Conservation (phyloP, 1,140 invertebrate species). For the Octopus bimaculoides region DNA sequence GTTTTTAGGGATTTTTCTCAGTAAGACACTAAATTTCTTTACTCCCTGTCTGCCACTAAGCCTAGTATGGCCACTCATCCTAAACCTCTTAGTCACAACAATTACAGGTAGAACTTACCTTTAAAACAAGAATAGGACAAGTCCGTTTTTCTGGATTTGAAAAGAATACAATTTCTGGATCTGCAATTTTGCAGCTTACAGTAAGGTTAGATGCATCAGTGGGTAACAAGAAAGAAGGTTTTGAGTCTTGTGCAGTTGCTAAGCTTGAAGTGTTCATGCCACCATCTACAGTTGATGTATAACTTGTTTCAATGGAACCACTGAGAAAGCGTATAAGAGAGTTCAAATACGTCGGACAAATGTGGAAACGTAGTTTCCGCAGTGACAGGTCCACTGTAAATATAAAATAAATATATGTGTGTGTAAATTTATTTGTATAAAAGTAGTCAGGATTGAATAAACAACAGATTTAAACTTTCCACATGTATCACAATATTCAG, state of each 20-base stretch:
- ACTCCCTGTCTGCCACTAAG: too few relatives aligned
- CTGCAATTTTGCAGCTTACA: constrained; percentile 60
- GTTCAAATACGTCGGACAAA: constrained; percentile 72
- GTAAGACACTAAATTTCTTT: too few relatives aligned
- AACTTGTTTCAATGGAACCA: constrained; percentile 25
- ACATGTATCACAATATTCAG: too few relatives aligned
- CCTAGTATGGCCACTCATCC: too few relatives aligned
- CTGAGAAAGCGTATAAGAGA: constrained; percentile 65
- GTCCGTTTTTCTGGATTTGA: constrained; percentile 68
- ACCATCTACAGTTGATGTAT: constrained; percentile 1
- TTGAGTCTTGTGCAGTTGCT: not conserved
- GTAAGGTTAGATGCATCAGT: constrained; percentile 27
- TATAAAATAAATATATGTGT: constrained; percentile 13
- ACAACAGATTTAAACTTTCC: too few relatives aligned
- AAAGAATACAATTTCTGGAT: constrained; percentile 77
- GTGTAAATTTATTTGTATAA: too few relatives aligned
- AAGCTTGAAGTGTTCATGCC: constrained; percentile 9
- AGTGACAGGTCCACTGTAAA: constrained; percentile 68
- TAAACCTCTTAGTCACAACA: too few relatives aligned
- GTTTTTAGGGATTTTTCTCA: too few relatives aligned
- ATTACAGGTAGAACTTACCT: constrained; percentile 40
- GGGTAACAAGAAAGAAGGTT: not conserved
- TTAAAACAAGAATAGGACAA: constrained; percentile 70
- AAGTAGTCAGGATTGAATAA: too few relatives aligned
- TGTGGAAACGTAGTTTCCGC: constrained; percentile 71